A percentile compares a stretch with the other conserved stretches of the same genome.
Evolutionary conservation across 2,888 invertebrate species (phyloP).

Genomic region (Drosophila ezoana): DNA sequence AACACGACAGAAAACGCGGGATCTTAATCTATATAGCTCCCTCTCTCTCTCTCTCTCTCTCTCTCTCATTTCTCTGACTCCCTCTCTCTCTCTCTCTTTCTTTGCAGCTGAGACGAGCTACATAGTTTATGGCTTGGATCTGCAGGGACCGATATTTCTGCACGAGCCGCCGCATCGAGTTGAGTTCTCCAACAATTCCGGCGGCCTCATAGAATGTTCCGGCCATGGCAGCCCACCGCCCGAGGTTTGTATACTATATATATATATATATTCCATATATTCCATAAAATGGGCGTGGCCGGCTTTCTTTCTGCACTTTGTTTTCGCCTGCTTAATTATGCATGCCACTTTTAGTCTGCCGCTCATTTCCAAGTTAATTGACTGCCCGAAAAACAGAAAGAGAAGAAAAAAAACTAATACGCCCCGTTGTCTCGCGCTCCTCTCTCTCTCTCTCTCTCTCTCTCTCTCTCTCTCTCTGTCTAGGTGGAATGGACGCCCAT

Average conservation of each 20-base stretch:
- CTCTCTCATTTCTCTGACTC: slow-evolving; percentile 1
- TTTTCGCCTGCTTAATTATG: slow-evolving; percentile 74
- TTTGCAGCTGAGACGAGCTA: slow-evolving; percentile 64
- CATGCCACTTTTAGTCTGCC: slow-evolving; percentile 52
- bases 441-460: too few relatives aligned
- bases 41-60: slow-evolving; percentile 12
- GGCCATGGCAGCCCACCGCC: slow-evolving; percentile 89
- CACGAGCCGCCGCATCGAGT: slow-evolving; percentile 90
- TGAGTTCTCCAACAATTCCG: slow-evolving; percentile 92
- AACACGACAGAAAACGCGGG: slow-evolving; percentile 15
- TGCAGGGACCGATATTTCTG: slow-evolving; percentile 89
- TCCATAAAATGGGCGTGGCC: slow-evolving; percentile 26
- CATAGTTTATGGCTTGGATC: slow-evolving; percentile 86
- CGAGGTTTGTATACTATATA: slow-evolving; percentile 85
- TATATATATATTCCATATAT: too few relatives aligned
- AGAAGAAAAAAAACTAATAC: slow-evolving; percentile 25
- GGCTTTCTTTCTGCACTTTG: slow-evolving; percentile 25
- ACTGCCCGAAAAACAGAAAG: slow-evolving; percentile 43
- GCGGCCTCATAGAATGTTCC: slow-evolving; percentile 89
- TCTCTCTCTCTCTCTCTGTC: too few relatives aligned
- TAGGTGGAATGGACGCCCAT: slow-evolving; percentile 92
- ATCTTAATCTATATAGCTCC: slow-evolving; percentile 49
- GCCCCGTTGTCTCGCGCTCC: neutral
- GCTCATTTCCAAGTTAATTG: slow-evolving; percentile 76
- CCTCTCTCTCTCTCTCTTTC: slow-evolving; percentile 6